Evolutionary conservation across 1,140 invertebrate genomes (phyloP), one percentile per base, ranked within the genome.

Genomic region (Halesus radiatus): DNA sequence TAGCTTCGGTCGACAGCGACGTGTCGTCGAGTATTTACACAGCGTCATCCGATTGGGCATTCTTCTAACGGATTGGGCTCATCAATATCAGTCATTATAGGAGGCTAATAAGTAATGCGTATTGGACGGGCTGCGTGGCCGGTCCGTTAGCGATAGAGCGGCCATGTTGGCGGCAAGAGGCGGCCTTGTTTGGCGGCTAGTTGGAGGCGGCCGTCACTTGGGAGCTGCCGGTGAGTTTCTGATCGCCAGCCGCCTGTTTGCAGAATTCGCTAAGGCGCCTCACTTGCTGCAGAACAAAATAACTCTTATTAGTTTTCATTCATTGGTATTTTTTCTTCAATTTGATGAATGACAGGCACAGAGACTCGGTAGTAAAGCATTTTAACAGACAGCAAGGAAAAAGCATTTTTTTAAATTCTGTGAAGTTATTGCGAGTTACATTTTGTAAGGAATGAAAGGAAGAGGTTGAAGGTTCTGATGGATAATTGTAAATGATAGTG

Each of bases 181-280:
- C 37, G 10, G 37, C 37, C 37, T 1, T 45, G 37, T 50, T 58
- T 37, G 60, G 64, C 3, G 66, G 58, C 54, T 70, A 80, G 76
- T 80, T 80, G 68, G 80, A 83, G 54, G 82, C 82, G 60, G 82
- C 78, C 22, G 82, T 81, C 18, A 83, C 82, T 15, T 79, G 77
- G 15, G 82, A 83, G 23, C 70, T 64, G 50, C 16, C 37, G 13
- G 60, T 79, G 26, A 83, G 22, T 20, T 83, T 81, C 60, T 81
- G 82, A 18, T 83, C 82, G 20, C 72, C 72, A 20, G 72, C 77
- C n/a, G 78, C 82, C 76, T 83, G 82, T 53, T 83, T 83, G 73
- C 82, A 83, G 52, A 73, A 80, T 26, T 83, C 82, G 18, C 76
- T 80, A 20, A 83, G 20, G 54, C 68, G 80, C 54, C 82, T 79